Percentiles rank a stretch among this genome's conserved stretches.
phyloP scores from a whole-genome alignment of 2,888 invertebrate genomes.

The Poecilus cupreus region DNA sequence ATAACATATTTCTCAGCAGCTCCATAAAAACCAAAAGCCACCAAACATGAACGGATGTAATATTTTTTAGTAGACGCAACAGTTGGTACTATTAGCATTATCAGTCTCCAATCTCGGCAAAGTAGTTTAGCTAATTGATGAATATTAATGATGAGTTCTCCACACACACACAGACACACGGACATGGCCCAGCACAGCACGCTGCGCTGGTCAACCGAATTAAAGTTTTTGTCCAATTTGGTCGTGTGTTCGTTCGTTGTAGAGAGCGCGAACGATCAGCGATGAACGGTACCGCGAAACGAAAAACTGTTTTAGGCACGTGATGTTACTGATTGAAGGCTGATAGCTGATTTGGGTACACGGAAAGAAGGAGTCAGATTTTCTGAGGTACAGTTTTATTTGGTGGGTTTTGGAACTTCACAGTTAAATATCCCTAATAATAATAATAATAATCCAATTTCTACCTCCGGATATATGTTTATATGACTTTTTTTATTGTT shows the following conservation, averaged over 20 bases:
- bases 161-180: background rate
- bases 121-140: slow-evolving; percentile 36
- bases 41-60: background rate
- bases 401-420: no score
- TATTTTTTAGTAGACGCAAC: background rate
- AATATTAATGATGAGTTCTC: slow-evolving; percentile 13
- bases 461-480: no score
- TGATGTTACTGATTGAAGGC: slow-evolving; percentile 18
- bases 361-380: background rate
- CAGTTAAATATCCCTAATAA: no score
- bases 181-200: background rate
- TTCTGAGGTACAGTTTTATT: no score
- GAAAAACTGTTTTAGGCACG: slow-evolving; percentile 14
- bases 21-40: no score
- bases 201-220: background rate
- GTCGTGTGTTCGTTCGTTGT: background rate
- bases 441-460: no score
- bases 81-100: slow-evolving; percentile 21
- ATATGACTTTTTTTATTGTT: no score
- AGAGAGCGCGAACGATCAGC: no score
- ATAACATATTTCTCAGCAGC: no score
- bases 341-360: slow-evolving; percentile 16
- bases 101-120: slow-evolving; percentile 10
- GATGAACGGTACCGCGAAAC: slow-evolving; percentile 14
- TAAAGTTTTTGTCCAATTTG: background rate